Conservation (phyloP, 2,888 invertebrate genomes). For the Pelosia muscerda region DNA sequence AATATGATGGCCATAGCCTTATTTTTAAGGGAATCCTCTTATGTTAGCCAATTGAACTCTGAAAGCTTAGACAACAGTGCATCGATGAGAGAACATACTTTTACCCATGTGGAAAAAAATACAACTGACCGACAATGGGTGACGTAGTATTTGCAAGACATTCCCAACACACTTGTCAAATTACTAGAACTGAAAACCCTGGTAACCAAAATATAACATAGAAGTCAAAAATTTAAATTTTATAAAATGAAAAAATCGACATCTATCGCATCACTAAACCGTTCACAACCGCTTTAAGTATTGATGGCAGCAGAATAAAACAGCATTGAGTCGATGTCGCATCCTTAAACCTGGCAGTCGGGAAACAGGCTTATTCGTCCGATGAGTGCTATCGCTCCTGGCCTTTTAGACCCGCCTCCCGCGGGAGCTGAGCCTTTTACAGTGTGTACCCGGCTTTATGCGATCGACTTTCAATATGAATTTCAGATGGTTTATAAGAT, state of each 20-base stretch:
- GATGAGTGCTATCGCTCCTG: constrained; percentile 82
- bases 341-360: constrained; percentile 82
- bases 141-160: no score
- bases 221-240: not conserved
- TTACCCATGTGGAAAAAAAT: no score
- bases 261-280: constrained; percentile 61
- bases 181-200: not conserved
- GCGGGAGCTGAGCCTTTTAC: constrained; percentile 82
- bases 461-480: constrained; percentile 83
- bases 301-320: constrained; percentile 85
- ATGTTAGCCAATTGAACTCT: not conserved
- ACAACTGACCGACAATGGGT: no score
- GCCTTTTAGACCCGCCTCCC: constrained; percentile 78
- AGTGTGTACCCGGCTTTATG: constrained; percentile 80
- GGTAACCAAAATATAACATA: not conserved
- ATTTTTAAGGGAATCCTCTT: not conserved
- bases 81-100: not conserved
- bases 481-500: constrained; percentile 84
- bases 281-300: constrained; percentile 83
- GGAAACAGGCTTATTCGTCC: constrained; percentile 86
- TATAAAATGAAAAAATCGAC: constrained; percentile 45
- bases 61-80: not conserved
- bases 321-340: constrained; percentile 84
- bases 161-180: no score
- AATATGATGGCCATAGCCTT: not conserved